Conservation (phyloP, 2,113 vertebrate genomes). For the Cyprinus carpio region DNA sequence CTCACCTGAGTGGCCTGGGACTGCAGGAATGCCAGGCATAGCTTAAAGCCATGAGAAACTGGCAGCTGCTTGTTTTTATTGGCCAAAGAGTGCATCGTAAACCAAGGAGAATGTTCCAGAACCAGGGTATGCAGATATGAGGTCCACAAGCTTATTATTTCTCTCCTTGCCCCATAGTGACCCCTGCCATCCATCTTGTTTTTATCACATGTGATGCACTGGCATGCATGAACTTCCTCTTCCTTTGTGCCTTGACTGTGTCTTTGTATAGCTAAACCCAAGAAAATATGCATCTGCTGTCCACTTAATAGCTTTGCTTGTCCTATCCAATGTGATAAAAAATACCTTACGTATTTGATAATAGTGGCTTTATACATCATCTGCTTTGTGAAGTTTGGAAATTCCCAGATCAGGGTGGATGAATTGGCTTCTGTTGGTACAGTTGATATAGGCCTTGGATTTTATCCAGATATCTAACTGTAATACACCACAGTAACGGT, state of each 20-base stretch:
- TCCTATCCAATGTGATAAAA: constrained; percentile 29
- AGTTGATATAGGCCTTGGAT: neutral
- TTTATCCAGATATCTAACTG: constrained; percentile 7
- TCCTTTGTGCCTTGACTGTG: constrained; percentile 22
- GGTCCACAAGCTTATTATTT: neutral
- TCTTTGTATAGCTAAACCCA: constrained; percentile 32
- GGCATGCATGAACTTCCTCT: neutral
- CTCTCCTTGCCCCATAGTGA: neutral
- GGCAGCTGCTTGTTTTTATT: constrained; percentile 64
- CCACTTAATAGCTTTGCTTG: constrained; percentile 44
- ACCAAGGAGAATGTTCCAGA: constrained; percentile 39
- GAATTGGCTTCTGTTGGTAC: constrained; percentile 22
- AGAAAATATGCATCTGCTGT: constrained; percentile 28
- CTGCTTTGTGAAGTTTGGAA: neutral
- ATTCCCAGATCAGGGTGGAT: neutral
- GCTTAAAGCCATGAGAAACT: constrained; percentile 59
- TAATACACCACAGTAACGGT: constrained; percentile 25
- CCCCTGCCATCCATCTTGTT: constrained; percentile 32
- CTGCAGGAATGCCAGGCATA: constrained; percentile 65
- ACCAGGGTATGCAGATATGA: constrained; percentile 15
- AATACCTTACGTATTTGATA: neutral
- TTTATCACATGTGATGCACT: constrained; percentile 12
- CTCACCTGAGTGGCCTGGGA: constrained; percentile 58
- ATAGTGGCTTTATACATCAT: neutral
- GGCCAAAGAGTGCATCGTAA: constrained; percentile 50